Evolutionary conservation across 2,797 vertebrate species (phyloP).

Genomic region (Sylvilagus floridanus): DNA sequence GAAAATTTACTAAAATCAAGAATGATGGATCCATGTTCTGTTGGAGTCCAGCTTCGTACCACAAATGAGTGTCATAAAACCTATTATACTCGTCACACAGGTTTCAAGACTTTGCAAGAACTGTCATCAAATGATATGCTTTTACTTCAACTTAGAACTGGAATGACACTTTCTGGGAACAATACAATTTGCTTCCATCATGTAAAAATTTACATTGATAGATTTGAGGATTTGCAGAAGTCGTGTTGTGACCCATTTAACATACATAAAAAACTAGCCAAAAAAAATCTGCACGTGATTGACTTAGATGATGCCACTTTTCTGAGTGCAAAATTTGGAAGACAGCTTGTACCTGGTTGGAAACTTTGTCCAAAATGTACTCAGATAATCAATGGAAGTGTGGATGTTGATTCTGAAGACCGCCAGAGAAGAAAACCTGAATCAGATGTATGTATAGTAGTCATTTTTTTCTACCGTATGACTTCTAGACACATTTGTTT

Average conservation of each 20-base stretch:
- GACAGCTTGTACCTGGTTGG: constrained; percentile 90
- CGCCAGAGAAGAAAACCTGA: constrained; percentile 87
- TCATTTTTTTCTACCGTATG: neutral
- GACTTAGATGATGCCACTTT: constrained; percentile 89
- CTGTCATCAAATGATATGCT: constrained; percentile 87
- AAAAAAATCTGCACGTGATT: constrained; percentile 88
- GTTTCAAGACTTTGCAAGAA: constrained; percentile 88
- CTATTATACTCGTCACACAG: constrained; percentile 87
- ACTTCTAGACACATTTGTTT: constrained; percentile 40
- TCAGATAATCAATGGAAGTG: constrained; percentile 89
- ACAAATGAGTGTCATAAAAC: constrained; percentile 89
- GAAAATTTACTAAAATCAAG: constrained; percentile 71
- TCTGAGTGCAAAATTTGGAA: constrained; percentile 89
- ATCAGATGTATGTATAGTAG: constrained; percentile 86
- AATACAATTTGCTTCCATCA: constrained; percentile 90
- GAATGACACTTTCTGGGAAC: constrained; percentile 87
- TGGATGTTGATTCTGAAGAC: constrained; percentile 88
- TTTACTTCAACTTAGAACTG: constrained; percentile 89
- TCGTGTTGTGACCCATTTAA: constrained; percentile 90
- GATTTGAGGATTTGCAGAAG: constrained; percentile 89
- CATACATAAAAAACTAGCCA: constrained; percentile 89
- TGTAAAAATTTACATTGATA: constrained; percentile 89
- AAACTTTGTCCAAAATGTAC: constrained; percentile 90
- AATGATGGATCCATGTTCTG: constrained; percentile 89
- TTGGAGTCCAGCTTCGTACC: constrained; percentile 89